Conservation (phyloP, 2,797 vertebrate genomes). For the Microchirus variegatus region DNA sequence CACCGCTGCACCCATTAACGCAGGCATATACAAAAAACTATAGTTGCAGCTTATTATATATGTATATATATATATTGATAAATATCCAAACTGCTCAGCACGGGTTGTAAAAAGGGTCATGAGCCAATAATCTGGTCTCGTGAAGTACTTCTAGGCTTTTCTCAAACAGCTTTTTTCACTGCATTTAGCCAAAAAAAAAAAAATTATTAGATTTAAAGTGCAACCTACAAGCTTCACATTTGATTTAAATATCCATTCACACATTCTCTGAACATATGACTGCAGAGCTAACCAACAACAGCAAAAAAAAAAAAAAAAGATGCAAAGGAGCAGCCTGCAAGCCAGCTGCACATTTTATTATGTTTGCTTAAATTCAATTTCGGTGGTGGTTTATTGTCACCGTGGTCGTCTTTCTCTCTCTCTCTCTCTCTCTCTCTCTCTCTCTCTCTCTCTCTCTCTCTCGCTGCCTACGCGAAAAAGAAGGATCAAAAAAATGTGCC, state of each 20-base stretch:
- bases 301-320: background rate
- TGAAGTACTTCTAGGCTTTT: too few relatives aligned
- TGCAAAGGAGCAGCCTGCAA: background rate
- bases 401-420: too few relatives aligned
- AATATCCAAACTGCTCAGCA: conserved; percentile 1
- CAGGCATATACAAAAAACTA: background rate
- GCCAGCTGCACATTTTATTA: background rate
- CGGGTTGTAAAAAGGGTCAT: background rate
- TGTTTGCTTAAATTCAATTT: conserved; percentile 3
- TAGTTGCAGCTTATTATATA: conserved; percentile 21
- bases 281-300: too few relatives aligned
- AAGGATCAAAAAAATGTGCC: conserved; percentile 21
- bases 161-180: background rate
- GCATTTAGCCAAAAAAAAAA: background rate
- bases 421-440: too few relatives aligned
- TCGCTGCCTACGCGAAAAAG: conserved; percentile 6
- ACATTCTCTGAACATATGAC: too few relatives aligned
- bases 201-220: background rate
- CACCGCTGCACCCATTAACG: conserved; percentile 20
- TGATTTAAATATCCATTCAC: too few relatives aligned
- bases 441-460: too few relatives aligned
- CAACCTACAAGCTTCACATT: too few relatives aligned
- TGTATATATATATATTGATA: conserved; percentile 5
- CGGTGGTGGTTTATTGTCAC: background rate
- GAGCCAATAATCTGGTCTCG: background rate